A percentile compares a stretch with the other conserved stretches of the same genome.
phyloP scores from a whole-genome alignment of 2,888 invertebrate genomes.

The Lordiphosa andalusiaca region DNA sequence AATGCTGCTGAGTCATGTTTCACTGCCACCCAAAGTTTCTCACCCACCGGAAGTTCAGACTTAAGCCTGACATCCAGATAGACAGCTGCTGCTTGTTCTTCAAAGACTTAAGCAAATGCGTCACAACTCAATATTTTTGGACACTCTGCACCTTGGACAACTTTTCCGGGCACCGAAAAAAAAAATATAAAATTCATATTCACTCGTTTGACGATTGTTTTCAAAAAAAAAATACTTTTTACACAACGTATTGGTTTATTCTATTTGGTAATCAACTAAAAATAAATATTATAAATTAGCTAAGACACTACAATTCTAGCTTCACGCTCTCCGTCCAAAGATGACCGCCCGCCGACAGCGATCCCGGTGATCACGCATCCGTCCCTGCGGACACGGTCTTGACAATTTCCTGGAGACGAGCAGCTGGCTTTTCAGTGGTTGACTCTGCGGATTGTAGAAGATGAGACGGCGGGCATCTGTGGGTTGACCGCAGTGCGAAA shows the following conservation, averaged over 20 bases:
- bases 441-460: conserved; percentile 60
- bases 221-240: neutral
- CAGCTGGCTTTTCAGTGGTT: conserved; percentile 63
- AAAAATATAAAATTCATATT: neutral
- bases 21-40: no score
- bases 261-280: conserved; percentile 19
- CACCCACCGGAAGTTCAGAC: no score
- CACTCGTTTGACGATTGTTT: neutral
- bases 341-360: conserved; percentile 71
- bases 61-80: no score
- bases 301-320: conserved; percentile 15
- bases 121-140: no score
- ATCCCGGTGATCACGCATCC: conserved; percentile 74
- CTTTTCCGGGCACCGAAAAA: no score
- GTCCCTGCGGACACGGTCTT: conserved; percentile 68
- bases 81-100: no score
- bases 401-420: conserved; percentile 52
- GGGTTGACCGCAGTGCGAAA: conserved; percentile 36
- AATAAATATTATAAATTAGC: conserved; percentile 54
- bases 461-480: conserved; percentile 57
- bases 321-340: conserved; percentile 56
- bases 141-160: no score
- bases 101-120: no score
- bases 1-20: no score
- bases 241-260: conserved; percentile 1